Evolutionary conservation across 2,113 vertebrate genomes (phyloP), one percentile per base, ranked within the genome.

Genomic region (Cygnus buccinator): DNA sequence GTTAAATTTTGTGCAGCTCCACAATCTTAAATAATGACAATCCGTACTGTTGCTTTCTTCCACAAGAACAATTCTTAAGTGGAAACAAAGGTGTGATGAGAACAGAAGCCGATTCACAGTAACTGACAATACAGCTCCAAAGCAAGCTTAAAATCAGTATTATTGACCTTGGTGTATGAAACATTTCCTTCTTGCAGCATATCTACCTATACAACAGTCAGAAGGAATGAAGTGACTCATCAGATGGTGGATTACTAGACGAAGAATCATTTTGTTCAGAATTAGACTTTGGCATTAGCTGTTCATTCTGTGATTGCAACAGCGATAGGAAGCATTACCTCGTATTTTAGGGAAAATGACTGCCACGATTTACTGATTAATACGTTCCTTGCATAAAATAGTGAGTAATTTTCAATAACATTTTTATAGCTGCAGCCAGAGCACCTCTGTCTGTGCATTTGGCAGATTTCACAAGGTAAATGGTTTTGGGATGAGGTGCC

Each of bases 151-250:
- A 92, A 91, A 91, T 68, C 88, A 91, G 21, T 93, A 89, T 79
- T 95, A 90, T 96, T 90, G 78, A 94, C 68, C 65, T 65, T 80
- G 68, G 29, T 37, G 12, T 33, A 44, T 77, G 55, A 95, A 92
- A 82, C 28, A 10, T 74, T 94, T 93, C 48, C 35, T 90, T 95
- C 14, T 63, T 74, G 58, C 28, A 48, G 35, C 52, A 82, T 22
- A 92, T 74, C 41, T 90, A 35, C 73, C 59, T 73, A n/a, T 73
- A 21, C 35, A 62, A 68, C 9, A 65, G 61, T 63, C 85, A 93
- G 62, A 91, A 94, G 91, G n/a, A n/a, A 85, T 29, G n/a, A 82
- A 58, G 22, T 84, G 79, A 91, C 63, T 95, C 90, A 94, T 76
- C 50, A 71, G 28, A 82, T 19, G 13, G 57, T 4, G 4, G 58